Evolutionary conservation across 2,888 invertebrate species (phyloP), one percentile per base, ranked within the genome.

Genomic region (Catonia carolina): DNA sequence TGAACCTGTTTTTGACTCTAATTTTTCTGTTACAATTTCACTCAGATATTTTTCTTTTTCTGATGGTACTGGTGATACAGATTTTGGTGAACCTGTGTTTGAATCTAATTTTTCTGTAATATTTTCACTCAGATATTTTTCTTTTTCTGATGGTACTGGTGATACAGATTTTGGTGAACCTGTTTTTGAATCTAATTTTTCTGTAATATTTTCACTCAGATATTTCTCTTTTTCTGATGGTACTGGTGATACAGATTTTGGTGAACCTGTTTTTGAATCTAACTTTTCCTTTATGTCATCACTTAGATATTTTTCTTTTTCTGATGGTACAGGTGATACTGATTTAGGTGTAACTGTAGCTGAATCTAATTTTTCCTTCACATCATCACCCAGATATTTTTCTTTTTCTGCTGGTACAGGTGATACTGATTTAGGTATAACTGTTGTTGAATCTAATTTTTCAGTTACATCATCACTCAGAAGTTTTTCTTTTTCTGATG

Each of bases 11-110:
- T 55, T 35, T 31, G 39, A 12, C 8, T n/a, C 27, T 17, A 53
- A 22, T 14, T 51, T 8, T n/a, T 5, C 39, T 17, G 41, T 10
- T 41, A 22, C 8, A 33, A 10, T 12, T 37, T n/a, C 12, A 23
- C 20, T 45, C 12, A 22, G 14, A n/a, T n/a, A 3, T n/a, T 18
- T 18, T 6, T 52, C 49, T 48, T 59, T 58, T 57, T 60, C 56
- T 10, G 58, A 55, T 49, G 59, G 48, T 7, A 47, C 49, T 7
- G 50, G 41, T 42, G 39, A 41, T 8, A 27, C 27, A 22, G 45
- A 23, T 17, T 33, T 20, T 51, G 18, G 37, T 3, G 65, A 63
- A 42, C 39, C 41, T 2, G 35, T 20, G 12, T 58, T 39, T 27
- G 39, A 17, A n/a, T n/a, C n/a, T n/a, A n/a, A n/a, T n/a, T n/a